Conservation (phyloP, 2,797 vertebrate genomes). For the Malurus splendens region DNA sequence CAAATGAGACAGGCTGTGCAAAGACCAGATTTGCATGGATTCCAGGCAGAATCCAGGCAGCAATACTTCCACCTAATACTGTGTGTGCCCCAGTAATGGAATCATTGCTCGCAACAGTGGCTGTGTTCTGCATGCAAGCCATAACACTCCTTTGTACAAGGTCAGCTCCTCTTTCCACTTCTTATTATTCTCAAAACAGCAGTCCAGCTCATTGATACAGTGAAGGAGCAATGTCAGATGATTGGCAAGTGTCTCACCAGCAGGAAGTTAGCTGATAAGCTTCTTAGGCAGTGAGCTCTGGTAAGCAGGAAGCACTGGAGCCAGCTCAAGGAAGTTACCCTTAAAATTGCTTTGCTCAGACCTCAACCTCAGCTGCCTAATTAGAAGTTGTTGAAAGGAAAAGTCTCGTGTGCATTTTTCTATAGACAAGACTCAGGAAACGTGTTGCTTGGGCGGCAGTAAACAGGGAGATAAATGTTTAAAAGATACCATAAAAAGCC, state of each 20-base stretch:
- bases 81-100: neutral
- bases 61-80: neutral
- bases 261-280: conserved; percentile 63
- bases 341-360: conserved; percentile 55
- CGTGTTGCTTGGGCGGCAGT: neutral
- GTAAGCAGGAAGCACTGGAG: conserved; percentile 54
- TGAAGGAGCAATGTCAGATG: conserved; percentile 39
- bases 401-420: conserved; percentile 45
- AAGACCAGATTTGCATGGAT: neutral
- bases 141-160: conserved; percentile 5
- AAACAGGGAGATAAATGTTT: conserved; percentile 47
- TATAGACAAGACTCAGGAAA: conserved; percentile 40
- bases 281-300: conserved; percentile 52
- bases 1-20: neutral
- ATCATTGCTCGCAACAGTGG: neutral
- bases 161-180: conserved; percentile 33
- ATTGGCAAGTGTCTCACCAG: conserved; percentile 48
- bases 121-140: conserved; percentile 10
- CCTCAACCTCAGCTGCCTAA: conserved; percentile 44
- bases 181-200: conserved; percentile 40
- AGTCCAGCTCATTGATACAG: conserved; percentile 40
- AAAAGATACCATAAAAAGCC: conserved; percentile 32
- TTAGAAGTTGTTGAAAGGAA: conserved; percentile 54
- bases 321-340: conserved; percentile 47
- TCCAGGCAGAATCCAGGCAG: neutral